Percentiles rank a stretch among this genome's conserved stretches.
Conservation (phyloP, 1,140 invertebrate species). For the Lucilia cuprina region DNA sequence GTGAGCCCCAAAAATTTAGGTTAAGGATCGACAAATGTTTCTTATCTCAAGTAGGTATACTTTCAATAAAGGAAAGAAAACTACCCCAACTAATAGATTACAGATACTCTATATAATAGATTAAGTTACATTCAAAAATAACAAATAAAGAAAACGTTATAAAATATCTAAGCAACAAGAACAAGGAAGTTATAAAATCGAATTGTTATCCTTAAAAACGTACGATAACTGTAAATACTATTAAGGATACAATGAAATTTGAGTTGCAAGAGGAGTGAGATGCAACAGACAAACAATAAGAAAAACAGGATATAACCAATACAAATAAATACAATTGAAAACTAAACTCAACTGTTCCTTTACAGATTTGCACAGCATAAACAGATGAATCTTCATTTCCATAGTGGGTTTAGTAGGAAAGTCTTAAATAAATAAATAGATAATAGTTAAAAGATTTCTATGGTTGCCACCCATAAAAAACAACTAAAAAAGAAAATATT, state of each 20-base stretch:
- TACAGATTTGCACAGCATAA: not conserved
- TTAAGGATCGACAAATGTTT: no score
- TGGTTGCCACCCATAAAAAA: not conserved
- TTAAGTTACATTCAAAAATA: not conserved
- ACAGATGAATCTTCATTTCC: not conserved
- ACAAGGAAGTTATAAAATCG: not conserved
- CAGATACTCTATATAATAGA: not conserved
- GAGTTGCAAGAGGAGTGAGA: not conserved
- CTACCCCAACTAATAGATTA: not conserved
- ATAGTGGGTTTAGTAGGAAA: not conserved
- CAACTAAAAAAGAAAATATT: no score
- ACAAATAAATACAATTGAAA: not conserved
- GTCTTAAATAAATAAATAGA: not conserved
- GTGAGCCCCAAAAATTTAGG: no score
- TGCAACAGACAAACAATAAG: not conserved
- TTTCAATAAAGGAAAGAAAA: not conserved
- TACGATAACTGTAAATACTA: not conserved
- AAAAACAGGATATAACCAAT: not conserved
- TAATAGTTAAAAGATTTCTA: not conserved
- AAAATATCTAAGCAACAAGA: not conserved
- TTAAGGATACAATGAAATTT: not conserved
- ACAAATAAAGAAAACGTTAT: not conserved
- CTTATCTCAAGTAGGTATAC: no score
- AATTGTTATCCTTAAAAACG: not conserved
- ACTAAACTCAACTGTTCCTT: not conserved